Conservation (phyloP, 1,140 invertebrate genomes). For the Oedothorax gibbosus region DNA sequence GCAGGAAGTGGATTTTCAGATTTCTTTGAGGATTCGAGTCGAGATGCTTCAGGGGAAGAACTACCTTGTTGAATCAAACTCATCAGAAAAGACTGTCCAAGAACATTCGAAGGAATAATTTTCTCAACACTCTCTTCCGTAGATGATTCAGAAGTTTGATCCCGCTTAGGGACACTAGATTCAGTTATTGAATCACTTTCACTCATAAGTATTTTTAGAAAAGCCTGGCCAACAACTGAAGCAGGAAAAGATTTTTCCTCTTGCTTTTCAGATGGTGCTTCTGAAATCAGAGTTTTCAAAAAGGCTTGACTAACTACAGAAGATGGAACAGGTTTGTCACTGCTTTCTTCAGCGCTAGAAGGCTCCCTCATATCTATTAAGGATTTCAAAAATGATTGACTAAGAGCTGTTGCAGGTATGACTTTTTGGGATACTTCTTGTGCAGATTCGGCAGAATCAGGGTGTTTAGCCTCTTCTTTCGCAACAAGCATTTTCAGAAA, state of each 20-base stretch:
- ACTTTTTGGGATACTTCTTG: neutral
- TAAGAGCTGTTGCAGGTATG: constrained; percentile 52
- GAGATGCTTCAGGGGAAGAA: neutral
- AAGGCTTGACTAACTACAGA: constrained; percentile 52
- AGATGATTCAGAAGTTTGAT: neutral
- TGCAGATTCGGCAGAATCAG: neutral
- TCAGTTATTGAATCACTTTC: neutral
- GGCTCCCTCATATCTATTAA: constrained; percentile 5
- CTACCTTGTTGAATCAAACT: neutral
- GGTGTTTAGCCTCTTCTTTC: neutral
- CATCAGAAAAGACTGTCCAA: constrained; percentile 44
- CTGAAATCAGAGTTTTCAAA: constrained; percentile 29
- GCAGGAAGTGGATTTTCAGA: neutral
- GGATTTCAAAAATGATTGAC: constrained; percentile 50
- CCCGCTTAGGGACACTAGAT: neutral
- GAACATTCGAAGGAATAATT: constrained; percentile 15
- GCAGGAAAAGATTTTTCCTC: constrained; percentile 36
- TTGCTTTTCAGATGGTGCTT: neutral
- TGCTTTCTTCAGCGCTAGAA: neutral
- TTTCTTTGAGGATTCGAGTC: neutral
- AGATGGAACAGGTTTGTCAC: constrained; percentile 29
- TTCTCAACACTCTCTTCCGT: constrained; percentile 15
- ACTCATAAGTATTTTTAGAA: constrained; percentile 43
- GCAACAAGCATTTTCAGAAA: constrained; percentile 28
- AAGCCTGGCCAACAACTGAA: constrained; percentile 45